Percentiles rank a stretch among this genome's conserved stretches.
These are phyloP conservation scores for Hiodon alosoides DNA, from an alignment of 2,113 vertebrate species.

Conservation along the genomic window DNA sequence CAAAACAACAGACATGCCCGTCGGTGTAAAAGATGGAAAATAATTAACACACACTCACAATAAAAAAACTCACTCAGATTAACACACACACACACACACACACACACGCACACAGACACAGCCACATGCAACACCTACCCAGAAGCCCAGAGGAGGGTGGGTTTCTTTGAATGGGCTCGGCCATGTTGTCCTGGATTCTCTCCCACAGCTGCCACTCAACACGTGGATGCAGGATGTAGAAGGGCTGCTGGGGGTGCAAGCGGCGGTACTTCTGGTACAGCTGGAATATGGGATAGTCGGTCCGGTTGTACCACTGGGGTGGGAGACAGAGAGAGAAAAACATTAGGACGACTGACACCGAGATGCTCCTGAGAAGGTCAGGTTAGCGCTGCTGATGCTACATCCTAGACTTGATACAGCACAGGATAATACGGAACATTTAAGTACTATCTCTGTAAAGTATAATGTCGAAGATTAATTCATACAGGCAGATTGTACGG, in stretches of 20 bases:
- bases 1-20: too few relatives aligned
- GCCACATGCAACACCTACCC: conserved; percentile 41
- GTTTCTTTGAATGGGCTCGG: conserved; percentile 67
- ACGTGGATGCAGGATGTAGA: conserved; percentile 67
- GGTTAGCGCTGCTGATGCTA: too few relatives aligned
- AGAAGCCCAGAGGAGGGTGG: conserved; percentile 70
- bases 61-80: too few relatives aligned
- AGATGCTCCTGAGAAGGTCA: background rate
- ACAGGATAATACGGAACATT: too few relatives aligned
- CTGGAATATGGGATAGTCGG: conserved; percentile 70
- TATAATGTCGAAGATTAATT: too few relatives aligned
- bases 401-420: too few relatives aligned
- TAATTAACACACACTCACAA: too few relatives aligned
- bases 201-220: conserved; percentile 70
- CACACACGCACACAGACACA: background rate
- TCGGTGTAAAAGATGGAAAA: too few relatives aligned
- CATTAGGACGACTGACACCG: background rate
- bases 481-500: too few relatives aligned
- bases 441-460: too few relatives aligned
- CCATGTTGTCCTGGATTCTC: conserved; percentile 66
- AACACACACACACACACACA: too few relatives aligned
- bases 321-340: background rate
- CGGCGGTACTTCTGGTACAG: conserved; percentile 64
- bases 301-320: conserved; percentile 65
- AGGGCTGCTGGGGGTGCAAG: conserved; percentile 63